Evolutionary conservation across 2,888 invertebrate genomes (phyloP), one percentile per base, ranked within the genome.

Genomic region (Drosophila suboccidentalis): DNA sequence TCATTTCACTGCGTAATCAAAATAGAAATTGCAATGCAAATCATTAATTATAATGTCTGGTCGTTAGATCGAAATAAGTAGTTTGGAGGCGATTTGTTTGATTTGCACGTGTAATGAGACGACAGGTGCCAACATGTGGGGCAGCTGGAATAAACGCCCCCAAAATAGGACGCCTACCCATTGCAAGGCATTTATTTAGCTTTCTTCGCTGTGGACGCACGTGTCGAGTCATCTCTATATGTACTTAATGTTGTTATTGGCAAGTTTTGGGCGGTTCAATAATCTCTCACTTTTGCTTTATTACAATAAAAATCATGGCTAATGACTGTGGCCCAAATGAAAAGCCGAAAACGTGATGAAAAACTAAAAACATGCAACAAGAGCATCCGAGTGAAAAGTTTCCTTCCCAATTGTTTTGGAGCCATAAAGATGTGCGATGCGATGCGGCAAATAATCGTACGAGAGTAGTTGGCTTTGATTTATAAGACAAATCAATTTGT

Each of bases 401-500:
- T 39, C 13, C 50, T 22, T 39, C 10, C 29, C 19, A 13, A 29
- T 54, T 36, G 3, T 6, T 22, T 22, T 44, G 10, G 26, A 13
- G 34, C n/a, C 17, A 54, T 38, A 49, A 43, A 38, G 44, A 55
- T 54, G 51, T 65, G 59, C 46, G 49, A 51, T 63, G 51, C 51
- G 46, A 61, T 47, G 53, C 54, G 62, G 61, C 66, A 67, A 65
- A 44, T 57, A 29, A 5, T 29, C 29, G 29, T 29, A 32, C 36
- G 19, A 41, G 13, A 26, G 47, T 51, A 47, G 53, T 41, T 34
- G 57, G 44, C 46, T 78, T 75, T 77, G 75, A 79, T 82, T 80
- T 78, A 80, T 78, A 71, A 80, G 78, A 78, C 65, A 82, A 78
- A 82, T 82, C 82, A 82, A 82, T 82, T 82, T 81, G 82, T 77